phyloP scores from a whole-genome alignment of 2,888 invertebrate species.

The Mythimna vitellina region DNA sequence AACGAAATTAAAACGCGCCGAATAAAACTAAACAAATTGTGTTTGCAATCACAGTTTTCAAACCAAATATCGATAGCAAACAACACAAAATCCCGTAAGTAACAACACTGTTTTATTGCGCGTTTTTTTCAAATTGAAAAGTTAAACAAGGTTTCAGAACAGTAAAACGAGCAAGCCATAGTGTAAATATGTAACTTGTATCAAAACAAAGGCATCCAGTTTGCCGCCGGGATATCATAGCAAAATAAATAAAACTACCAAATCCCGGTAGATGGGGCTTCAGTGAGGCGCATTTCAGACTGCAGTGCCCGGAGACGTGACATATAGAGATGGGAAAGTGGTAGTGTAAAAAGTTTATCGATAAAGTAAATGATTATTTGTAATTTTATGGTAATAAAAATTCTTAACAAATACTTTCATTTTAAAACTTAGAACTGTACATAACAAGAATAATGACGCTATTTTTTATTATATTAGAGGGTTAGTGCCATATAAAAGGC shows the following conservation, averaged over 20 bases:
- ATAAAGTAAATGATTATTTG: conserved; percentile 19
- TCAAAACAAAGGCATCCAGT: conserved; percentile 57
- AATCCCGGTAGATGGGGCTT: conserved; percentile 68
- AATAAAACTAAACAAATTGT: conserved; percentile 9
- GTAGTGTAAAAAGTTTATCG: conserved; percentile 26
- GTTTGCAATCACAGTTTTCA: not conserved
- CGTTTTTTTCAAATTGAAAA: conserved; percentile 8
- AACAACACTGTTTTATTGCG: not conserved
- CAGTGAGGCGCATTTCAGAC: conserved; percentile 72
- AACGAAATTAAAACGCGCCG: not conserved
- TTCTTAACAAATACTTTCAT: no score
- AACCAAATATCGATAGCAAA: conserved; percentile 8
- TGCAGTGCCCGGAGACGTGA: conserved; percentile 71
- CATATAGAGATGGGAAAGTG: conserved; percentile 60
- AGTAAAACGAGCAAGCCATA: conserved; percentile 29
- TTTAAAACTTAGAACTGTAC: no score
- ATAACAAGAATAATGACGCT: not conserved
- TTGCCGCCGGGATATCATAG: conserved; percentile 43
- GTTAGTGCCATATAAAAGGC: not conserved
- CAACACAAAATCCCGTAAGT: not conserved
- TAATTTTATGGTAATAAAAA: not conserved
- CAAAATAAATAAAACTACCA: conserved; percentile 69
- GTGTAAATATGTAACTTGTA: conserved; percentile 39
- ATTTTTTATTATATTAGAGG: not conserved
- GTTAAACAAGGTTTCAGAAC: conserved; percentile 10